Conservation (phyloP, 2,113 vertebrate species). For the Sigmodon hispidus region DNA sequence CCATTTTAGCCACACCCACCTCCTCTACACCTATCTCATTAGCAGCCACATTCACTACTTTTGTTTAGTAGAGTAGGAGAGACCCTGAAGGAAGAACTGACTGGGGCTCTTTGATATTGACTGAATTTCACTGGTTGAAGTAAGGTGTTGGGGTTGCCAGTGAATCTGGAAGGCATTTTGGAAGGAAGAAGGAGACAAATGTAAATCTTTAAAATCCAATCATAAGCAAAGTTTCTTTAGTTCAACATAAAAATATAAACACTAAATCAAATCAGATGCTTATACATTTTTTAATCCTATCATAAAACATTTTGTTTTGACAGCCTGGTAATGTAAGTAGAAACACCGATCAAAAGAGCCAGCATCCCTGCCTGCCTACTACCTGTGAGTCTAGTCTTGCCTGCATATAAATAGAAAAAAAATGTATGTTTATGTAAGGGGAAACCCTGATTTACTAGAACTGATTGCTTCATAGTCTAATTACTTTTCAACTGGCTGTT, state of each 20-base stretch:
- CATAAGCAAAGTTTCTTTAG: slow-evolving; percentile 77
- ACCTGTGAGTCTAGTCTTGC: slow-evolving; percentile 83
- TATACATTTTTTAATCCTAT: slow-evolving; percentile 80
- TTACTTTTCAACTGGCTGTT: slow-evolving; percentile 92
- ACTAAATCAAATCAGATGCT: slow-evolving; percentile 81
- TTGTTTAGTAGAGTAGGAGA: slow-evolving; percentile 13
- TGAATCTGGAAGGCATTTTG: slow-evolving; percentile 52
- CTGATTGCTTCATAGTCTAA: slow-evolving; percentile 90
- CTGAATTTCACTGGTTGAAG: slow-evolving; percentile 21
- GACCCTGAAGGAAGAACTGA: not conserved
- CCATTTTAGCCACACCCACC: slow-evolving; percentile 41
- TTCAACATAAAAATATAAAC: slow-evolving; percentile 82
- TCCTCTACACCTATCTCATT: slow-evolving; percentile 6
- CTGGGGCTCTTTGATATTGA: slow-evolving; percentile 18
- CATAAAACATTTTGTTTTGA: slow-evolving; percentile 84
- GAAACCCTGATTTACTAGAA: slow-evolving; percentile 90
- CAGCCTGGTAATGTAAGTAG: slow-evolving; percentile 81
- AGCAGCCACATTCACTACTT: slow-evolving; percentile 11
- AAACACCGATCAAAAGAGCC: slow-evolving; percentile 83
- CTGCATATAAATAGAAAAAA: slow-evolving; percentile 82
- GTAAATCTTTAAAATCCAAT: slow-evolving; percentile 78
- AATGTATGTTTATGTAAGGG: slow-evolving; percentile 87
- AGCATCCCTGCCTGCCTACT: slow-evolving; percentile 79
- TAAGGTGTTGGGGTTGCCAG: not conserved
- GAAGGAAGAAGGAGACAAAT: slow-evolving; percentile 75